Conservation (phyloP, 2,797 vertebrate genomes). For the Brachyalestes nurse region DNA sequence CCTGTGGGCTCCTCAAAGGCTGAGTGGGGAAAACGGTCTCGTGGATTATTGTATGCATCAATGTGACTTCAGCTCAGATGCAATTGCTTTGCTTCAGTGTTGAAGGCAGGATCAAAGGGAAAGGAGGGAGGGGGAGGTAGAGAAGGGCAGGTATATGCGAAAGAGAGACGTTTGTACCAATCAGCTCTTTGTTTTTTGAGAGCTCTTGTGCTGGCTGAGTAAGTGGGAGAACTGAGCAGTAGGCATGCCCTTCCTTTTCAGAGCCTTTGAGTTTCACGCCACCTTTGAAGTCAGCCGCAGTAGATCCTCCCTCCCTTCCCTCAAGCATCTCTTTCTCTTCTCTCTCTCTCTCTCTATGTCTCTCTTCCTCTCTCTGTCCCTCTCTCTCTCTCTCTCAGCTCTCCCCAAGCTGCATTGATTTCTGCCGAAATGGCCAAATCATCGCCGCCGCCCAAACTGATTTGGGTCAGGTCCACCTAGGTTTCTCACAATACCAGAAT, state of each 20-base stretch:
- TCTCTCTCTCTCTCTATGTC: background rate
- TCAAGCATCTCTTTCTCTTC: background rate
- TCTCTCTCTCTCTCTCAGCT: background rate
- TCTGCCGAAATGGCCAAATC: constrained; percentile 63
- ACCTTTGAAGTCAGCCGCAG: constrained; percentile 69
- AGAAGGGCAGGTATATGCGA: constrained; percentile 3
- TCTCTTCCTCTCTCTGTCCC: background rate
- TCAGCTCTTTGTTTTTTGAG: constrained; percentile 47
- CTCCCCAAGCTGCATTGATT: constrained; percentile 67
- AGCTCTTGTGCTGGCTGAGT: constrained; percentile 49
- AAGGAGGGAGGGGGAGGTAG: constrained; percentile 1
- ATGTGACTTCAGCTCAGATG: background rate
- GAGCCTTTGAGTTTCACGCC: constrained; percentile 56
- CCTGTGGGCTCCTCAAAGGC: background rate
- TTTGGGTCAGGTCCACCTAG: constrained; percentile 49
- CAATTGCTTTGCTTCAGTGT: background rate
- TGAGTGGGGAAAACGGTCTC: background rate
- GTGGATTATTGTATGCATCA: background rate
- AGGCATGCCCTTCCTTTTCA: constrained; percentile 32
- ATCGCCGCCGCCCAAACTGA: constrained; percentile 64
- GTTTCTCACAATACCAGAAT: background rate
- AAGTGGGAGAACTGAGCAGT: constrained; percentile 20
- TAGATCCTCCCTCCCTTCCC: constrained; percentile 4
- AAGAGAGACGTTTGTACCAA: constrained; percentile 26
- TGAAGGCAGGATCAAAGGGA: constrained; percentile 6